A percentile compares a stretch with the other conserved stretches of the same genome.
Evolutionary conservation across 2,888 invertebrate species (phyloP).

Genomic region (Electrophaes corylata): DNA sequence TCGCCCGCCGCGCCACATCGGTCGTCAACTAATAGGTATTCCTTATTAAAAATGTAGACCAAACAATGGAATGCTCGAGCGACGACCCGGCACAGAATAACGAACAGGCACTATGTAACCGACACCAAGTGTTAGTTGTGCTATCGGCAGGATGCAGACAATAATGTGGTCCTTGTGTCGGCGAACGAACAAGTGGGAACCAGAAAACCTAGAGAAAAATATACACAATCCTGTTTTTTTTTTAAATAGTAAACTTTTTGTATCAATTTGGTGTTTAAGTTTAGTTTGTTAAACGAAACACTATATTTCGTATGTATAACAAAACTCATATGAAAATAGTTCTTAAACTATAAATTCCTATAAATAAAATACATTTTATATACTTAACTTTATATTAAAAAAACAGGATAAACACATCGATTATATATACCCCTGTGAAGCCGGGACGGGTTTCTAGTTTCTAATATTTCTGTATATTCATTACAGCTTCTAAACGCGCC

Average conservation of each 20-base stretch:
- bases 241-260: too few relatives aligned
- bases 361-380: too few relatives aligned
- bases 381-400: too few relatives aligned
- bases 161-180: constrained; percentile 14
- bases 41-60: constrained; percentile 14
- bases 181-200: constrained; percentile 10
- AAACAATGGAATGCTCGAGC: constrained; percentile 10
- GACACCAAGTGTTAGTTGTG: constrained; percentile 6
- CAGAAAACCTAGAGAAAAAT: not conserved
- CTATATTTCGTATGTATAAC: too few relatives aligned
- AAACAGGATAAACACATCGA: too few relatives aligned
- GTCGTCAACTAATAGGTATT: not conserved
- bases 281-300: too few relatives aligned
- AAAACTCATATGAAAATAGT: too few relatives aligned
- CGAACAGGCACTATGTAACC: constrained; percentile 7
- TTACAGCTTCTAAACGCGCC: constrained; percentile 9
- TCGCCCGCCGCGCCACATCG: too few relatives aligned
- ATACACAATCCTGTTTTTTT: not conserved
- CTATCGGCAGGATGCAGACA: constrained; percentile 27
- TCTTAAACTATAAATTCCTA: too few relatives aligned
- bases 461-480: not conserved
- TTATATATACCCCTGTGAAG: too few relatives aligned
- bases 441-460: too few relatives aligned
- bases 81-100: constrained; percentile 19
- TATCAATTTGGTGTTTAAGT: too few relatives aligned